A percentile compares a stretch with the other conserved stretches of the same genome.
These are phyloP conservation scores for Gulo gulo DNA, from an alignment of 2,113 vertebrate genomes.

Conservation along the genomic window DNA sequence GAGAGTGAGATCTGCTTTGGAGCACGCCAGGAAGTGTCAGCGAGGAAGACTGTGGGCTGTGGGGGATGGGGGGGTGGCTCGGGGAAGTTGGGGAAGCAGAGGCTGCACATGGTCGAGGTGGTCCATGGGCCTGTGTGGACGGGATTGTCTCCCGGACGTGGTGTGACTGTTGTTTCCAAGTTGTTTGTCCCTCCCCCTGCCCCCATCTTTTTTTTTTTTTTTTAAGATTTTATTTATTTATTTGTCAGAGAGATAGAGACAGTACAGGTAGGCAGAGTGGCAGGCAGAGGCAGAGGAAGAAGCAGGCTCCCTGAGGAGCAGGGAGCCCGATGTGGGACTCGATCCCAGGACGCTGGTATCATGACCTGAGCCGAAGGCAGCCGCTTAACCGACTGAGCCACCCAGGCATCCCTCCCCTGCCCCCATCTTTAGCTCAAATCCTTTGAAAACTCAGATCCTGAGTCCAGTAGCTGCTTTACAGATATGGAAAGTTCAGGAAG, in stretches of 20 bases:
- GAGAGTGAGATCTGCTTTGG: neutral
- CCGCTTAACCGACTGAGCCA: too few species aligned
- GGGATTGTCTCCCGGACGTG: neutral
- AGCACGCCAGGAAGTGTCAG: fast-evolving
- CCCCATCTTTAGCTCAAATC: neutral
- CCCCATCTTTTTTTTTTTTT: neutral
- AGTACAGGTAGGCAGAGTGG: too few species aligned
- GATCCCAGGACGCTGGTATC: too few species aligned
- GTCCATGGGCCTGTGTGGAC: fast-evolving
- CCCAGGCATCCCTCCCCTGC: neutral
- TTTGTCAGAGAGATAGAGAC: too few species aligned
- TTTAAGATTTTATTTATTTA: too few species aligned
- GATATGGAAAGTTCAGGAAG: neutral
- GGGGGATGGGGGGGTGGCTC: fast-evolving
- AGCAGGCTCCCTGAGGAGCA: too few species aligned
- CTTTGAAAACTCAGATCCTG: neutral
- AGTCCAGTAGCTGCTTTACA: neutral
- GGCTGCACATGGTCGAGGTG: neutral
- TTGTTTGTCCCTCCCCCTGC: neutral
- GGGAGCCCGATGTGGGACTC: too few species aligned
- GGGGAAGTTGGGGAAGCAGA: neutral
- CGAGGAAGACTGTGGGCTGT: neutral
- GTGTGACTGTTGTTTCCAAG: neutral
- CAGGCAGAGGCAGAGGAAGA: too few species aligned
- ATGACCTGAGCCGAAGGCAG: too few species aligned